A percentile compares a stretch with the other conserved stretches of the same genome.
Evolutionary conservation across 2,888 invertebrate species (phyloP).

Genomic region (Leptopterna dolabrata): DNA sequence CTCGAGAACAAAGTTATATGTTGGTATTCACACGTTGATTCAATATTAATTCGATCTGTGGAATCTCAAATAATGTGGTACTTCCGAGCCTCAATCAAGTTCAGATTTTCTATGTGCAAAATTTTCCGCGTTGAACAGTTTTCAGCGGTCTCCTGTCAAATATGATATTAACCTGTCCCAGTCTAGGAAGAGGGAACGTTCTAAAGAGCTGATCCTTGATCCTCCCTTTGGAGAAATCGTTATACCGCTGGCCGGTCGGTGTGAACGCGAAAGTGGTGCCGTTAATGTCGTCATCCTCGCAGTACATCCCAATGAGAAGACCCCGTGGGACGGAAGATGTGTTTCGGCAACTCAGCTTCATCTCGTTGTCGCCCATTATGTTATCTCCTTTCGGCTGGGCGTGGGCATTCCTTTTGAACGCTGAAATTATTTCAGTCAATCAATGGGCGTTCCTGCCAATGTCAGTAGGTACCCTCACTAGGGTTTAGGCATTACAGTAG

Average conservation of each 20-base stretch:
- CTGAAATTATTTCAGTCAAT: background rate
- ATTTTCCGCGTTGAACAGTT: too few relatives aligned
- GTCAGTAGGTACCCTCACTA: too few relatives aligned
- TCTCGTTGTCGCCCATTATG: conserved; percentile 12
- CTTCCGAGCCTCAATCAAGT: too few relatives aligned
- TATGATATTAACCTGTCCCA: conserved; percentile 68
- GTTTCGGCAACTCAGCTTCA: conserved; percentile 35
- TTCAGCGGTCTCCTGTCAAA: too few relatives aligned
- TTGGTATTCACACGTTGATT: too few relatives aligned
- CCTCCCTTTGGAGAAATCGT: conserved; percentile 58
- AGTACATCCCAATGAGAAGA: conserved; percentile 59
- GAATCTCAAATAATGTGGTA: too few relatives aligned
- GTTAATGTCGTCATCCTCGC: conserved; percentile 44
- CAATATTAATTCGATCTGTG: too few relatives aligned
- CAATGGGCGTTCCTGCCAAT: too few relatives aligned
- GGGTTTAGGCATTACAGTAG: too few relatives aligned
- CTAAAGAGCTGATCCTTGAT: conserved; percentile 57
- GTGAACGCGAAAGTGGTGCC: conserved; percentile 58
- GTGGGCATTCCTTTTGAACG: background rate
- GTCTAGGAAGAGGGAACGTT: conserved; percentile 69
- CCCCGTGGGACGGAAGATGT: conserved; percentile 57
- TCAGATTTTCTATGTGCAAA: too few relatives aligned
- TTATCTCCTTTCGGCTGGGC: background rate
- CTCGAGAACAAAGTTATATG: too few relatives aligned
- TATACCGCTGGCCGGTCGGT: conserved; percentile 59